These are phyloP conservation scores for Microdon myrmicae DNA, from an alignment of 2,888 invertebrate genomes.

Conservation along the genomic window DNA sequence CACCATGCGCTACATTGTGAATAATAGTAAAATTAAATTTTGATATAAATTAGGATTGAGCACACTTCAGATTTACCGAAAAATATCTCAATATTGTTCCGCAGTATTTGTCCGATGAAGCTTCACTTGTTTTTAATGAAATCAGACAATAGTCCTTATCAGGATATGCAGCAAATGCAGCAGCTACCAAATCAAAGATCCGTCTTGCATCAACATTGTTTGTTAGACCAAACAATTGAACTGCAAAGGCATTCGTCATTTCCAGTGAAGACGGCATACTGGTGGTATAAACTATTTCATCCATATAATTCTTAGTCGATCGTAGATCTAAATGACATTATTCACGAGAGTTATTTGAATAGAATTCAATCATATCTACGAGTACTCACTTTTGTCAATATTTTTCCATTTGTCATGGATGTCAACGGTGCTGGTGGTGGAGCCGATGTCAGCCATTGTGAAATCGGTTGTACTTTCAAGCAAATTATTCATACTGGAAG, in stretches of 20 bases:
- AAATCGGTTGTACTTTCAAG: no score
- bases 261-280: neutral
- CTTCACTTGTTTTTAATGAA: slow-evolving; percentile 43
- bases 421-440: no score
- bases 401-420: no score
- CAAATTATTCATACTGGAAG: no score
- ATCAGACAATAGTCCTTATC: slow-evolving; percentile 70
- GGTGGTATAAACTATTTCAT: neutral
- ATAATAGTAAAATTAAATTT: neutral
- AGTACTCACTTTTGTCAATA: no score
- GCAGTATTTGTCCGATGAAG: slow-evolving; percentile 30
- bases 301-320: neutral
- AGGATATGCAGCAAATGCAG: slow-evolving; percentile 75
- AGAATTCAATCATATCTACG: no score
- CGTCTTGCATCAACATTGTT: slow-evolving; percentile 67
- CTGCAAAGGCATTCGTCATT: slow-evolving; percentile 54
- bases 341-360: no score
- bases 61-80: slow-evolving; percentile 53
- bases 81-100: slow-evolving; percentile 56
- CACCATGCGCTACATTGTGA: slow-evolving; percentile 53
- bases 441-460: no score
- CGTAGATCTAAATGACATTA: no score
- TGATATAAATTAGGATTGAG: neutral
- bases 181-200: slow-evolving; percentile 71
- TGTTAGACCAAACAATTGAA: slow-evolving; percentile 58